Base-by-base conservation (phyloP, 2,888 invertebrate species). In the Pherbina coryleti region DNA sequence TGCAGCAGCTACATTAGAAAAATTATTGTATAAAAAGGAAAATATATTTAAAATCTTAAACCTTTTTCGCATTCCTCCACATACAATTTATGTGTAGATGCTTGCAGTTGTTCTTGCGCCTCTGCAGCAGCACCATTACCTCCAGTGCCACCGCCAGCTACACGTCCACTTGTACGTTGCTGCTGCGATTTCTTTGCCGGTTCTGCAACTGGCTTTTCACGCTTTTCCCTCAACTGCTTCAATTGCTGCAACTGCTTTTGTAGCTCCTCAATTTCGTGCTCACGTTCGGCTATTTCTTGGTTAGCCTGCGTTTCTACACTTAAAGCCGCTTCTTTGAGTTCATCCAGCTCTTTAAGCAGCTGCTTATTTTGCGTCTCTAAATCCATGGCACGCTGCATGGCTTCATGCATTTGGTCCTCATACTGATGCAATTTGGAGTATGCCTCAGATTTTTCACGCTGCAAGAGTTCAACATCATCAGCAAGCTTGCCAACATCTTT, bases 261-360 rank as follows among this genome's bases (percentile, higher is more conserved):
- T 74, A 90, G 88, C 17, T 89, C 87, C 82, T 88, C 80, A 84
- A 89, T 82, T 84, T 89, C 85, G 3, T 79, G 62, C 79, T 91
- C 91, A 86, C 93, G 93, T 78, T 91, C 90, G 83, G 93, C 92
- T 25, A 95, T 91, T 81, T 92, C 92, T 74, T 91, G 91, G 87
- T 95, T 95, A 80, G 95, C 95, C 85, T 95, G 94, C 53, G 93
- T 92, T 90, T 96, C 95, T 14, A 95, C 93, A 81, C 92, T 92
- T 78, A 95, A 88, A 2, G 95, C 95, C 81, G 95, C 92, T 81
- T 92, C 91, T 86, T 95, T 95, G 69, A 95, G 92, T 85, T 94
- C 94, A 81, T 92, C 91, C 80, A 95, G 85, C 87, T 95, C 94
- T 78, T 93, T 92, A 88, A 95, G 93, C 72, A 96, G 87, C 77